Percentiles rank a stretch among this genome's conserved stretches.
Conservation (phyloP, 2,797 vertebrate species). For the Characodon lateralis region DNA sequence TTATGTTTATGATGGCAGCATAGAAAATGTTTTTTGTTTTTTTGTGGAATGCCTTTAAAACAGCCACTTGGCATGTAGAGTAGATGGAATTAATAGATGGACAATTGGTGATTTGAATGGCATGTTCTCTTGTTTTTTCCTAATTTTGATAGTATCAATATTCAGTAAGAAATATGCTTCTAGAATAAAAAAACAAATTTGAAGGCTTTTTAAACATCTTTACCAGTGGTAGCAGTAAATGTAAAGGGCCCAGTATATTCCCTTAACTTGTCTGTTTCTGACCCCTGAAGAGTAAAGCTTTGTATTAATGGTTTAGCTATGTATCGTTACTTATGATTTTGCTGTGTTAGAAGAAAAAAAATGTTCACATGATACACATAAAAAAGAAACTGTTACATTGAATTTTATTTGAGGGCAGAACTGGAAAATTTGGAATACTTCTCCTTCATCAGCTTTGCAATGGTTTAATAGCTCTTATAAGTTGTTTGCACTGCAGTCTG, state of each 20-base stretch:
- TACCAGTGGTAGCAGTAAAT: too few relatives aligned
- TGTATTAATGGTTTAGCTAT: too few relatives aligned
- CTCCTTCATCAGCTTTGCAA: background rate
- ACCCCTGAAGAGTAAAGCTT: too few relatives aligned
- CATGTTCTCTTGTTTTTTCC: background rate
- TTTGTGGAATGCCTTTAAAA: background rate
- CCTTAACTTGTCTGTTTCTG: too few relatives aligned
- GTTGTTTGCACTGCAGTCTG: too few relatives aligned
- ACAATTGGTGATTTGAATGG: background rate
- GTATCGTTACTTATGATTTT: background rate
- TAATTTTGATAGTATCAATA: background rate
- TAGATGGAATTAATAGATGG: background rate
- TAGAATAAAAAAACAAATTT: too few relatives aligned
- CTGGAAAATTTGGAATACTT: background rate
- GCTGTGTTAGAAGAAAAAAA: background rate
- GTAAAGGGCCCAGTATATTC: too few relatives aligned
- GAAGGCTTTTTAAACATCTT: too few relatives aligned
- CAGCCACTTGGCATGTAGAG: background rate
- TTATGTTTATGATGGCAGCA: too few relatives aligned
- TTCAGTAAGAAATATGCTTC: background rate
- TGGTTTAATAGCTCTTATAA: background rate
- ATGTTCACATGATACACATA: background rate
- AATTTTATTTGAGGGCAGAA: background rate
- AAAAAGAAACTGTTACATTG: background rate
- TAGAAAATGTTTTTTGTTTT: background rate